Percentiles rank a stretch among this genome's conserved stretches.
Evolutionary conservation across 2,888 invertebrate species (phyloP).

Genomic region (Cerastoderma edule): DNA sequence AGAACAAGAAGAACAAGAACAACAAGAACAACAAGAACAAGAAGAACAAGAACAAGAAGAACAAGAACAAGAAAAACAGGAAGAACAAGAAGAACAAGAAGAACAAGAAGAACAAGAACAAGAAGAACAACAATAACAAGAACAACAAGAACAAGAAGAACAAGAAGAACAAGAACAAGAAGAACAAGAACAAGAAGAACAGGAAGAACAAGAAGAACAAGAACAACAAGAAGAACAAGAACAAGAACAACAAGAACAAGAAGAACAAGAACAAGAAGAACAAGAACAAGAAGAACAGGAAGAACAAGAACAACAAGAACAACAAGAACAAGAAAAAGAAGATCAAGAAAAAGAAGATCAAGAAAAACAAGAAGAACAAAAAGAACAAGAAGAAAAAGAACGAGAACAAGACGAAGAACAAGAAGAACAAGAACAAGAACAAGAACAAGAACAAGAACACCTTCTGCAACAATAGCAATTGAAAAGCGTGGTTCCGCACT

Average conservation of each 20-base stretch:
- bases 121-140: neutral
- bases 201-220: neutral
- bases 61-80: neutral
- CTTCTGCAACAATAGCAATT: too few species aligned
- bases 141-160: neutral
- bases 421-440: constrained; percentile 5
- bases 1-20: too few species aligned
- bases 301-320: neutral
- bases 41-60: too few species aligned
- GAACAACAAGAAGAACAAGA: neutral
- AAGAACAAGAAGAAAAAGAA: neutral
- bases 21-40: too few species aligned
- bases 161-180: neutral
- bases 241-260: neutral
- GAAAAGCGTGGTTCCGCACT: too few species aligned
- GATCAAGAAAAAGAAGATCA: neutral
- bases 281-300: neutral
- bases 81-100: neutral
- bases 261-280: neutral
- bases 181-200: neutral
- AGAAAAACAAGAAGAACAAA: neutral
- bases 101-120: neutral
- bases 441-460: too few species aligned
- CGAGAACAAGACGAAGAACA: neutral
- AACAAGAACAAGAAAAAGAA: constrained; percentile 1